Evolutionary conservation across 2,888 invertebrate species (phyloP).

Genomic region (Eupithecia vulgata): DNA sequence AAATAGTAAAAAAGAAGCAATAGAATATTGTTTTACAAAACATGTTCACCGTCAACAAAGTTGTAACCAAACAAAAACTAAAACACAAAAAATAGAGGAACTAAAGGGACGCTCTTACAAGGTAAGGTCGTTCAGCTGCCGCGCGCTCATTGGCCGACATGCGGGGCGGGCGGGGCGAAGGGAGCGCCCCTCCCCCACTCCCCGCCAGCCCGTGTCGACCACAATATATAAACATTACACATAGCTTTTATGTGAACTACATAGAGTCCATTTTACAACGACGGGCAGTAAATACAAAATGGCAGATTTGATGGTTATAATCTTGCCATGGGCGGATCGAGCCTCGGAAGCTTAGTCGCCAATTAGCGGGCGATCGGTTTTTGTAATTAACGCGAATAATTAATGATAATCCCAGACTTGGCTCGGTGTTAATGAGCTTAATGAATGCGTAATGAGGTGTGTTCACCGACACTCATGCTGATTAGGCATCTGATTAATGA

Average conservation of each 20-base stretch:
- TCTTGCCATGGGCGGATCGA: slow-evolving; percentile 82
- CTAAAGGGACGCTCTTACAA: slow-evolving; percentile 77
- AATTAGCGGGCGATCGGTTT: slow-evolving; percentile 76
- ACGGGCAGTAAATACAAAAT: slow-evolving; percentile 52
- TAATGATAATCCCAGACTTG: slow-evolving; percentile 55
- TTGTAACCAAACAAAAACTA: slow-evolving; percentile 56
- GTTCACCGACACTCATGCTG: slow-evolving; percentile 27
- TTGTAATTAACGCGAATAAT: slow-evolving; percentile 55
- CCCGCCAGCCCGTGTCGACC: slow-evolving; percentile 63
- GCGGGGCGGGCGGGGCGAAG: slow-evolving; percentile 76
- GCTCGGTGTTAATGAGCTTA: slow-evolving; percentile 44
- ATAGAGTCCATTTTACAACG: slow-evolving; percentile 60
- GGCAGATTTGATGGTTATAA: slow-evolving; percentile 73
- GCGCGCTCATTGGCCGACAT: slow-evolving; percentile 70
- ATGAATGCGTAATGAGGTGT: slow-evolving; percentile 43
- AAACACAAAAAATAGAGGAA: slow-evolving; percentile 65
- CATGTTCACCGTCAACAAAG: slow-evolving; percentile 37
- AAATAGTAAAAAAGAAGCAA: slow-evolving; percentile 1
- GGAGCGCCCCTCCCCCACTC: slow-evolving; percentile 72
- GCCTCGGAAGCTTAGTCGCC: slow-evolving; percentile 74
- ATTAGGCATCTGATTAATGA: slow-evolving; percentile 23
- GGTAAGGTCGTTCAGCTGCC: slow-evolving; percentile 72
- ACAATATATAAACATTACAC: slow-evolving; percentile 62
- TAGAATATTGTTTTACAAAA: slow-evolving; percentile 30
- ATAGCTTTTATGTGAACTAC: slow-evolving; percentile 50